Evolutionary conservation across 2,113 vertebrate species (phyloP).

Genomic region (Tympanuchus pallidicinctus): DNA sequence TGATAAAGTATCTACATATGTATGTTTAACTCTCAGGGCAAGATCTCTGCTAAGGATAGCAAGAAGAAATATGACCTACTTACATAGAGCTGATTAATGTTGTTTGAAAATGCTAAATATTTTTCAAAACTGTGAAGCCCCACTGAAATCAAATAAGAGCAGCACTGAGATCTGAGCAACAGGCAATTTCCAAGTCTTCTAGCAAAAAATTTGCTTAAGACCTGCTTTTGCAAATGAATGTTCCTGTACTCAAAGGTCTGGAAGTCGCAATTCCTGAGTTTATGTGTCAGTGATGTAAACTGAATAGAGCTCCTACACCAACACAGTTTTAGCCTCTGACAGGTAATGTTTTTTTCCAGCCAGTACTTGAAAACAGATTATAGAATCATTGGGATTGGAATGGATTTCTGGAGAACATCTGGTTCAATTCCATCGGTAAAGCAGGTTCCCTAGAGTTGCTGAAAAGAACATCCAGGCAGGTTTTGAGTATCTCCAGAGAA

Average conservation of each 20-base stretch:
- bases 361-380: neutral
- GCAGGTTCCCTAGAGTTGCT: too few species aligned
- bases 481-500: too few species aligned
- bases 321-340: neutral
- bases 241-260: neutral
- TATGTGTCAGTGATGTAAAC: neutral
- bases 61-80: accelerated
- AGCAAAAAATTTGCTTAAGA: neutral
- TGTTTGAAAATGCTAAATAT: neutral
- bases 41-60: neutral
- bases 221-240: neutral
- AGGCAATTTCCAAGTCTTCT: neutral
- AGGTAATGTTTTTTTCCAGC: neutral
- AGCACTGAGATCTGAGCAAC: neutral
- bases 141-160: neutral
- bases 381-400: too few species aligned
- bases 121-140: neutral
- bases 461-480: too few species aligned
- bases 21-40: neutral
- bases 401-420: too few species aligned
- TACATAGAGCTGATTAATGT: neutral
- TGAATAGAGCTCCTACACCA: neutral
- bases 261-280: neutral
- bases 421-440: too few species aligned
- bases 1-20: neutral